Conservation (phyloP, 2,113 vertebrate species). For the Hippocampus guttulatus region DNA sequence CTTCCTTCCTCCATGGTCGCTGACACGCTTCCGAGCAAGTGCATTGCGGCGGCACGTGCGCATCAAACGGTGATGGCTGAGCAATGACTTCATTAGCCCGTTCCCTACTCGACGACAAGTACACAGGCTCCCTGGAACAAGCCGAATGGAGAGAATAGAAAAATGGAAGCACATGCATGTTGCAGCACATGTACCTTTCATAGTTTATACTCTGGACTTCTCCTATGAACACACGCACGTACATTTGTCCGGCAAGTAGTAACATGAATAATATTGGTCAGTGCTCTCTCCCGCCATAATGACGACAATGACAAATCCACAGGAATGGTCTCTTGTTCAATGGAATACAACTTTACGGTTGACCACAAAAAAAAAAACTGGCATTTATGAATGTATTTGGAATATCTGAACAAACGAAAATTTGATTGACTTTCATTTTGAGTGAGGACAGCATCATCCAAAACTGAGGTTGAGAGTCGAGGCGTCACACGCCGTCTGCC, state of each 20-base stretch:
- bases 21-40: slow-evolving; percentile 55
- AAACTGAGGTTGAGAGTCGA: too few species aligned
- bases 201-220: background rate
- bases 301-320: too few species aligned
- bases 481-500: too few species aligned
- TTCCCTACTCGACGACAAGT: slow-evolving; percentile 52
- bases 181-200: background rate
- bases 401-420: too few species aligned
- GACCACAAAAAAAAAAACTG: too few species aligned
- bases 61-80: slow-evolving; percentile 62
- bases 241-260: background rate
- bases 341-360: too few species aligned
- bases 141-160: background rate
- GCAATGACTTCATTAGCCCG: slow-evolving; percentile 69
- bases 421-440: too few species aligned
- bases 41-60: slow-evolving; percentile 45
- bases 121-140: background rate
- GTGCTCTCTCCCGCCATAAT: too few species aligned
- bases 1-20: slow-evolving; percentile 36
- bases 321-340: too few species aligned
- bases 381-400: too few species aligned
- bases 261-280: too few species aligned
- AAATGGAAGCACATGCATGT: background rate
- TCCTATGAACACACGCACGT: background rate
- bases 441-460: too few species aligned